These are phyloP conservation scores for Luperina nickerlii DNA, from an alignment of 2,888 invertebrate genomes.

Conservation along the genomic window DNA sequence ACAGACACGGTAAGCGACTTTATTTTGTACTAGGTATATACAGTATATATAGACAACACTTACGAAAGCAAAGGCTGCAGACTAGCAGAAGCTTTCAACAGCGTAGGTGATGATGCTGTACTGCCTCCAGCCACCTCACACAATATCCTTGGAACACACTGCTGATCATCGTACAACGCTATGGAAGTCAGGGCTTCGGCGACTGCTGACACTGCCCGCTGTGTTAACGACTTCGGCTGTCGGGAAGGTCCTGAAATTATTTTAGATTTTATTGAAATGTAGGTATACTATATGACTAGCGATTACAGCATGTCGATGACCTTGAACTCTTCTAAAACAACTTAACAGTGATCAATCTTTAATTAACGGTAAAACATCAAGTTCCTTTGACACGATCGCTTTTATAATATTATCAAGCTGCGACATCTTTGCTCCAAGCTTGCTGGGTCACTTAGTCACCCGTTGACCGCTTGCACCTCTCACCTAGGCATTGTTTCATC, in stretches of 20 bases:
- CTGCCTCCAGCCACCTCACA: constrained; percentile 93
- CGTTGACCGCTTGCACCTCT: constrained; percentile 43
- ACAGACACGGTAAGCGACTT: not conserved
- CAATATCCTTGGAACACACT: constrained; percentile 94
- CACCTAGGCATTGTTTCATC: constrained; percentile 37
- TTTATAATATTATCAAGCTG: constrained; percentile 17
- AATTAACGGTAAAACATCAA: not conserved
- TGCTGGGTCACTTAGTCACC: constrained; percentile 22
- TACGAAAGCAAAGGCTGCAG: constrained; percentile 91
- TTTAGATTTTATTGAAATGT: not conserved
- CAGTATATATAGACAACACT: constrained; percentile 70
- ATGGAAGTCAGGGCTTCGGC: constrained; percentile 84
- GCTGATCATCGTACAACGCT: constrained; percentile 93
- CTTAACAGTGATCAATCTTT: not conserved
- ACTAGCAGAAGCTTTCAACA: constrained; percentile 83
- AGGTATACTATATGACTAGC: not conserved
- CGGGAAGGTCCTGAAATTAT: constrained; percentile 73
- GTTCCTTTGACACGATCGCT: not conserved
- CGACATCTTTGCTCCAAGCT: constrained; percentile 33
- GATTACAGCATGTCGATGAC: not conserved
- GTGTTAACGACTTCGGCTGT: constrained; percentile 73
- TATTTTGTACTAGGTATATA: not conserved
- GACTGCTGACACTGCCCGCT: constrained; percentile 80
- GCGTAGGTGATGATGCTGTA: constrained; percentile 68
- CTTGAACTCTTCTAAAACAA: constrained; percentile 10